These are phyloP conservation scores for Vanessa tameamea DNA, from an alignment of 1,140 invertebrate species.

Conservation along the genomic window DNA sequence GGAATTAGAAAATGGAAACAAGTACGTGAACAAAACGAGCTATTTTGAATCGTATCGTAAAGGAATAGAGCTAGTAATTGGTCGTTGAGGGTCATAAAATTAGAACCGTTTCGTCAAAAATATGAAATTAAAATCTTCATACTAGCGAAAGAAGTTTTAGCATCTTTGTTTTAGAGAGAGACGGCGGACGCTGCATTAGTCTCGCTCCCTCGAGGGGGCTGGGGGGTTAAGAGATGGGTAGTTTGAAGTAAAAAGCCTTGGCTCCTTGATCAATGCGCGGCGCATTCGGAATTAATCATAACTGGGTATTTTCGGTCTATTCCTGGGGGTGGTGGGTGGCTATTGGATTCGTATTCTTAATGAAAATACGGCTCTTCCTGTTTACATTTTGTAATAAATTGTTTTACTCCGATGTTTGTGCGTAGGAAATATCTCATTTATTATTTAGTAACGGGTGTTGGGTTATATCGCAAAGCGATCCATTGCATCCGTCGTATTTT, in stretches of 20 bases:
- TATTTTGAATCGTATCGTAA: constrained; percentile 38
- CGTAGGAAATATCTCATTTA: constrained; percentile 59
- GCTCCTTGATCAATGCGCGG: constrained; percentile 78
- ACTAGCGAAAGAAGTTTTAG: constrained; percentile 81
- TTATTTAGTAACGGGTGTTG: constrained; percentile 45
- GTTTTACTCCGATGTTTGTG: constrained; percentile 73
- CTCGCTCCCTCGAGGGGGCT: constrained; percentile 59
- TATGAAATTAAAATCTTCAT: constrained; percentile 81
- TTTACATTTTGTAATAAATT: constrained; percentile 80
- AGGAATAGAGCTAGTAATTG: constrained; percentile 43
- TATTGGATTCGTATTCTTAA: constrained; percentile 77
- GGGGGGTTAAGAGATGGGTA: constrained; percentile 66
- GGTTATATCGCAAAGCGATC: constrained; percentile 25
- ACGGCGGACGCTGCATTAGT: constrained; percentile 73
- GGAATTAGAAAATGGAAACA: constrained; percentile 77
- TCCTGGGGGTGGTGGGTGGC: constrained; percentile 53
- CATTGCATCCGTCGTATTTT: constrained; percentile 20
- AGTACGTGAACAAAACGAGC: constrained; percentile 44
- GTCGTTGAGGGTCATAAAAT: constrained; percentile 51
- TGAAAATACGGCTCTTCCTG: constrained; percentile 79
- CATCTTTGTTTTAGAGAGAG: constrained; percentile 80
- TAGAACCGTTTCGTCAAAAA: constrained; percentile 80
- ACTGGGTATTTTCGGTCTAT: constrained; percentile 80
- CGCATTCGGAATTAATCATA: constrained; percentile 80
- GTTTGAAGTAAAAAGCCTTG: constrained; percentile 77